Conservation (phyloP, 2,888 invertebrate genomes). For the Embidobia sp. region DNA sequence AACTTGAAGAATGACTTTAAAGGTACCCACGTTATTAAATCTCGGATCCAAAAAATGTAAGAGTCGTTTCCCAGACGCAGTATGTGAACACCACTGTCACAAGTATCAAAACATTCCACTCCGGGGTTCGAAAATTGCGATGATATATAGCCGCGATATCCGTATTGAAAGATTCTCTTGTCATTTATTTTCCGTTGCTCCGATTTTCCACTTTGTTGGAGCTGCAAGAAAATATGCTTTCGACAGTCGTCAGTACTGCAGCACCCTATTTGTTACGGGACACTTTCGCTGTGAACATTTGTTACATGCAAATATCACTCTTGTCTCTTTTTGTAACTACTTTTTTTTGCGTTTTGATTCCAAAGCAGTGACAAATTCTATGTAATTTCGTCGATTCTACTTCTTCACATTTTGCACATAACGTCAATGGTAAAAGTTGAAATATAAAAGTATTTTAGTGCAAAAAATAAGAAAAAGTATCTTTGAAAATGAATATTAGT, state of each 20-base stretch:
- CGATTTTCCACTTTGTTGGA: constrained; percentile 14
- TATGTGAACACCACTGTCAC: neutral
- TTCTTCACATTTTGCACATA: too few relatives aligned
- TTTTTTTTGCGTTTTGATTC: too few relatives aligned
- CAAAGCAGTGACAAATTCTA: too few relatives aligned
- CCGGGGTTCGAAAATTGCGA: neutral
- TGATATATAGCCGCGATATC: neutral
- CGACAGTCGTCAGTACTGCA: constrained; percentile 14
- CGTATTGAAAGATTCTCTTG: neutral
- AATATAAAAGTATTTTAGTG: too few relatives aligned
- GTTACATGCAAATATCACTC: constrained; percentile 1
- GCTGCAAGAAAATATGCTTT: constrained; percentile 12
- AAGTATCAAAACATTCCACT: constrained; percentile 8
- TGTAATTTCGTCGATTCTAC: too few relatives aligned
- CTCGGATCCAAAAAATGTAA: too few relatives aligned
- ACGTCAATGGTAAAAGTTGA: too few relatives aligned
- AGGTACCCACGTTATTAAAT: too few relatives aligned
- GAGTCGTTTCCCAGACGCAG: too few relatives aligned
- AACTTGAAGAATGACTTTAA: too few relatives aligned
- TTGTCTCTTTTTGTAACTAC: neutral
- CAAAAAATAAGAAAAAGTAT: too few relatives aligned
- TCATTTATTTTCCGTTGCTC: constrained; percentile 9
- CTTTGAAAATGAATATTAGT: too few relatives aligned
- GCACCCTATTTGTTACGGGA: neutral
- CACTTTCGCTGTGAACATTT: constrained; percentile 2